phyloP scores from a whole-genome alignment of 2,113 vertebrate species.

The Cercopithecus mona region DNA sequence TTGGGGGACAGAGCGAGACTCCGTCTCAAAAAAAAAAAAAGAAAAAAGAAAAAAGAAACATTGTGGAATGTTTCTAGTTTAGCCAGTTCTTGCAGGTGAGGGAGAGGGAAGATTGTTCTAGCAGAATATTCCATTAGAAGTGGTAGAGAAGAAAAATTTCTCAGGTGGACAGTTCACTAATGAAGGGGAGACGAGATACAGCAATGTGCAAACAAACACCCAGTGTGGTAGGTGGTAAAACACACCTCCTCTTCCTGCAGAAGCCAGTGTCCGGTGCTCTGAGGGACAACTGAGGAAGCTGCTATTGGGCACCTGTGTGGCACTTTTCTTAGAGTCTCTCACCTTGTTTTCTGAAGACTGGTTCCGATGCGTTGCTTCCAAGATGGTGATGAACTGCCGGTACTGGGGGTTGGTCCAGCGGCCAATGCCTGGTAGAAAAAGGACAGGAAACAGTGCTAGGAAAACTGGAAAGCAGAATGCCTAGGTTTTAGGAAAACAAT shows the following conservation, averaged over 20 bases:
- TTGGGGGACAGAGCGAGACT: too few relatives aligned
- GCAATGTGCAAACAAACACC: not conserved
- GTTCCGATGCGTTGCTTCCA: conserved; percentile 89
- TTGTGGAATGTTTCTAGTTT: not conserved
- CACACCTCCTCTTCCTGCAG: not conserved
- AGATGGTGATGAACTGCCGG: conserved; percentile 91
- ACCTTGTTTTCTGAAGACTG: conserved; percentile 91
- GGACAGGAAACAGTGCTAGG: not conserved
- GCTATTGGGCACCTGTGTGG: not conserved
- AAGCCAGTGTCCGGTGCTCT: fast-evolving
- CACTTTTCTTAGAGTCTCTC: conserved; percentile 31
- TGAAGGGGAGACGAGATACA: not conserved
- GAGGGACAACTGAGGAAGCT: not conserved
- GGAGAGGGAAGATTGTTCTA: not conserved
- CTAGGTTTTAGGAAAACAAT: not conserved
- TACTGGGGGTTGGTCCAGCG: conserved; percentile 94
- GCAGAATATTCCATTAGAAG: not conserved
- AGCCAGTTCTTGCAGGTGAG: not conserved
- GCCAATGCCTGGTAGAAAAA: conserved; percentile 85
- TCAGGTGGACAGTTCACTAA: not conserved
- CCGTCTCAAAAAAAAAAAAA: too few relatives aligned
- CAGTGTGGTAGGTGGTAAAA: not conserved
- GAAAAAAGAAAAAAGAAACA: too few relatives aligned
- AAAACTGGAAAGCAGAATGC: not conserved
- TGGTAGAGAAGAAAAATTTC: not conserved